These are phyloP conservation scores for Indicator maculatus DNA, from an alignment of 2,113 vertebrate genomes.

Conservation along the genomic window DNA sequence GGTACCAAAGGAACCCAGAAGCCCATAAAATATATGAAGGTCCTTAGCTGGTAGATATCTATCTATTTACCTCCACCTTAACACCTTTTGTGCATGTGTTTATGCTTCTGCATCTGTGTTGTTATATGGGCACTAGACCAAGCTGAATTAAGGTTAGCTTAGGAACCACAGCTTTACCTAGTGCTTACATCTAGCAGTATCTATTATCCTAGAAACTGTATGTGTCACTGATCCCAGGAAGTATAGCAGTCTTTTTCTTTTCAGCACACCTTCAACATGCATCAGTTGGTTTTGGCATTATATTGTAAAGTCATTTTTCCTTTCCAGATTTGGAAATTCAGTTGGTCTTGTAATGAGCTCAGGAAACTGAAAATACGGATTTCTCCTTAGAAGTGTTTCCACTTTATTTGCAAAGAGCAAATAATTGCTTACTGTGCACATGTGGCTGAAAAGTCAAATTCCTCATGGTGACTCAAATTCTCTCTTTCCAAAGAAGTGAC, in stretches of 20 bases:
- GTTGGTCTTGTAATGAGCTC: background rate
- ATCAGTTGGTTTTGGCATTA: background rate
- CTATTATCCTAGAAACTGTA: background rate
- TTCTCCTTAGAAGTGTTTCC: background rate
- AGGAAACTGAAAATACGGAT: background rate
- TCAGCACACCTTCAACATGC: background rate
- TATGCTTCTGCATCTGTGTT: background rate
- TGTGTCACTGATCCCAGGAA: background rate
- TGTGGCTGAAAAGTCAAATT: background rate
- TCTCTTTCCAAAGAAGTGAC: background rate
- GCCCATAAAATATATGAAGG: background rate
- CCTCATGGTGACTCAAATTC: background rate
- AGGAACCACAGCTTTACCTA: background rate
- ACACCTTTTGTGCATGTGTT: background rate
- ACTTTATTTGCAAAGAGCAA: background rate
- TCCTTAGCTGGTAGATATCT: rapidly evolving
- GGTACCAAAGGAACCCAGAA: background rate
- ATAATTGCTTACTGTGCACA: background rate
- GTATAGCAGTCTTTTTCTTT: background rate
- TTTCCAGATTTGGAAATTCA: background rate
- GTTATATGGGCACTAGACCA: background rate
- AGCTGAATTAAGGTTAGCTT: background rate
- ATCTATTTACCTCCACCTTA: background rate
- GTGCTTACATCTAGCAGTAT: background rate
- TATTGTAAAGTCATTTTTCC: background rate